Evolutionary conservation across 2,113 vertebrate genomes (phyloP), one percentile per base, ranked within the genome.

Genomic region (Cyprinodon variegatus): DNA sequence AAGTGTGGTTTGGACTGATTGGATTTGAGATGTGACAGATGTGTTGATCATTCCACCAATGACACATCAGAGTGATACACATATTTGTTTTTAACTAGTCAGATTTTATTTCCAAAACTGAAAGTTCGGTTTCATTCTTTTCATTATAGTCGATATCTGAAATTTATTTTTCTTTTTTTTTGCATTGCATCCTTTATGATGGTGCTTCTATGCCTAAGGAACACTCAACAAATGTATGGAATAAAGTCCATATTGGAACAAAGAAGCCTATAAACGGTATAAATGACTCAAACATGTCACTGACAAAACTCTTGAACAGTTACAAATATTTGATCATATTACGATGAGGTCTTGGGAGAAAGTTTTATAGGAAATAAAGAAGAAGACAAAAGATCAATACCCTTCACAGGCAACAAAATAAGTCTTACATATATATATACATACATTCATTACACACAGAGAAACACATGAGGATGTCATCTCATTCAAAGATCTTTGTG

Each of bases 301-400:
- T 68, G 66, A 53, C 61, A 74, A 61, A 43, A 57, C 67, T 61
- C 68, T 37, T 43, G 20, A 14, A 67, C 40, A 50, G 64, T 64
- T 72, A 76, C 43, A 78, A 48, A 38, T 71, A 53, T 72, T n/a
- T 72, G 63, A 83, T 61, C 72, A 70, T 65, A 73, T 60, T 79
- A 61, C 74, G 65, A 63, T 64, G 74, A 61, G 41, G 38, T 53
- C 73, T 80, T 68, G 76, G 74, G 59, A 74, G 65, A 80, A 83
- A 61, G 68, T 45, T 70, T 72, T 29, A 59, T 65, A 90, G 84
- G 88, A 90, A 90, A 86, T 64, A 43, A 20, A 59, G 68, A 70
- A 70, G 45, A 65, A 45, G 69, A 78, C 76, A 77, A 64, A 61
- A 67, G 60, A 46, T 61, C 69, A 85, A 76, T 11, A 39, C 57